Evolutionary conservation across 1,140 invertebrate species (phyloP).

Genomic region (Drosophila dunni): DNA sequence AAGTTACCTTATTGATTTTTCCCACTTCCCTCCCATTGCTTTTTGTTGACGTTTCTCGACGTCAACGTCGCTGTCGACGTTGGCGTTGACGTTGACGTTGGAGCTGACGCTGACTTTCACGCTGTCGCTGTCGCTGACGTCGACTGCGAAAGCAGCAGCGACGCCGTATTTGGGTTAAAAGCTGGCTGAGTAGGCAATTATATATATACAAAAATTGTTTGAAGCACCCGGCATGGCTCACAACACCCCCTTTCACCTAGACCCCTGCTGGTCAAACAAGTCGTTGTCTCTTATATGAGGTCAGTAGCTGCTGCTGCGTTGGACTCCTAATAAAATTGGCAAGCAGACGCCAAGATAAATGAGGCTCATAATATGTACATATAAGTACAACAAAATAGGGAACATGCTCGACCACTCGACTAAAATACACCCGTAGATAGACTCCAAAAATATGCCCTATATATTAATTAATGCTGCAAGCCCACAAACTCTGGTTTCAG

Average conservation of each 20-base stretch:
- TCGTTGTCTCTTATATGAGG: conserved; percentile 48
- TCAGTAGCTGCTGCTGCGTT: conserved; percentile 39
- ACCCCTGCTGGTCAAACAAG: conserved; percentile 11
- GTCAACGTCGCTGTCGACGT: not conserved
- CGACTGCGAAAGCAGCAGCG: conserved; percentile 3
- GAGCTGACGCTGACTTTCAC: not conserved
- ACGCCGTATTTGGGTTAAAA: conserved; percentile 73
- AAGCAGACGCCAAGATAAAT: not conserved
- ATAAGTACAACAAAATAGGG: too few relatives aligned
- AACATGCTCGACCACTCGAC: too few relatives aligned
- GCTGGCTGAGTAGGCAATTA: conserved; percentile 63
- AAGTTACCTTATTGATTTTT: conserved; percentile 82
- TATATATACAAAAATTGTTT: conserved; percentile 61
- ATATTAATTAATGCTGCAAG: too few relatives aligned
- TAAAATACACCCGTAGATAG: too few relatives aligned
- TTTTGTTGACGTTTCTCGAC: conserved; percentile 41
- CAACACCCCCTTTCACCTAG: not conserved
- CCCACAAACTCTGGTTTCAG: too few relatives aligned
- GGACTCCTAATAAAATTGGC: not conserved
- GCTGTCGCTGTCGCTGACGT: not conserved
- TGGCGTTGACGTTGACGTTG: not conserved
- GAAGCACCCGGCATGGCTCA: conserved; percentile 16
- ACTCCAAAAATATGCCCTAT: too few relatives aligned
- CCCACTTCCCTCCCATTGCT: conserved; percentile 46
- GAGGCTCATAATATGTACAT: not conserved